phyloP scores from a whole-genome alignment of 2,113 vertebrate genomes.

The Antechinus stuartii region DNA sequence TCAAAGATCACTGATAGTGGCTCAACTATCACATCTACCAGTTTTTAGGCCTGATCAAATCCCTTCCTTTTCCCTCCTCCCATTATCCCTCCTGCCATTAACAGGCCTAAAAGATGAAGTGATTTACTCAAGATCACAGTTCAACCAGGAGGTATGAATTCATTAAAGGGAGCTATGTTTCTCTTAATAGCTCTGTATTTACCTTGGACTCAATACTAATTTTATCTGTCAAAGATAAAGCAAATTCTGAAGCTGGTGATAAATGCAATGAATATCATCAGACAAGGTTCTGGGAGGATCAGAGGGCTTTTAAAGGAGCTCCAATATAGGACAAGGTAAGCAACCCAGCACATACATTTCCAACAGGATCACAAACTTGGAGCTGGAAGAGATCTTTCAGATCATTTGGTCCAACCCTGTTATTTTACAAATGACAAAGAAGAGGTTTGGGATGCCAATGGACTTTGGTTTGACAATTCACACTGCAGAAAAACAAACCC shows the following conservation, averaged over 20 bases:
- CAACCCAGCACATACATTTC: neutral
- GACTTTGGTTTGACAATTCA: neutral
- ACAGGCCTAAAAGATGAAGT: neutral
- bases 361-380: neutral
- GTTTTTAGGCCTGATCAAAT: neutral
- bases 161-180: neutral
- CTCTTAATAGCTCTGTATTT: neutral
- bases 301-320: neutral
- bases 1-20: neutral
- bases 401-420: neutral
- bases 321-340: neutral
- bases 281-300: neutral
- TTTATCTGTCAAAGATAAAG: neutral
- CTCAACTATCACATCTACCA: neutral
- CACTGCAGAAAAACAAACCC: neutral
- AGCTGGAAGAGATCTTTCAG: neutral
- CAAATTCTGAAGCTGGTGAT: neutral
- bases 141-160: neutral
- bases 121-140: neutral
- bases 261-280: neutral
- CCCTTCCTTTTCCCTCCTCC: neutral
- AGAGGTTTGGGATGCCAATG: neutral
- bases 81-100: neutral
- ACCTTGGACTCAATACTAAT: neutral
- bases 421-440: neutral